Conservation (phyloP, 2,888 invertebrate species). For the Ormyrus nitidulus region DNA sequence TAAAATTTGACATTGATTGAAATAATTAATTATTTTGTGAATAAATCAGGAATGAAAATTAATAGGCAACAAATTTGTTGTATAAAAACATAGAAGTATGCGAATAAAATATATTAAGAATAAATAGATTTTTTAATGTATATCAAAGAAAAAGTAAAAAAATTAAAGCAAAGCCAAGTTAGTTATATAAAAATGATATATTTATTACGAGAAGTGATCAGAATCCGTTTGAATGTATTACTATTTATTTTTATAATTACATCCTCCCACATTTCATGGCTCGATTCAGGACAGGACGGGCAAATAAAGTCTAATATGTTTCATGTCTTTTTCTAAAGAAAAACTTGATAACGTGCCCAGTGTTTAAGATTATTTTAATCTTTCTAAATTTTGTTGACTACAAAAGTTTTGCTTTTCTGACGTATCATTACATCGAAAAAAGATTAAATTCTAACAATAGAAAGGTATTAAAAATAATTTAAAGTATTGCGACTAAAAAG, state of each 20-base stretch:
- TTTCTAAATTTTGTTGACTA: constrained; percentile 20
- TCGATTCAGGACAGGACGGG: constrained; percentile 40
- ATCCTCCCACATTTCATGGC: constrained; percentile 32
- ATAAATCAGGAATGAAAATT: too few species aligned
- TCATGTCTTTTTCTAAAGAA: constrained; percentile 37
- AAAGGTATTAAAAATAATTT: constrained; percentile 23
- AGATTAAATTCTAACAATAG: constrained; percentile 28
- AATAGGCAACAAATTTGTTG: too few species aligned
- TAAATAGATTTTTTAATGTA: too few species aligned
- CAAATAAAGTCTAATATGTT: constrained; percentile 47
- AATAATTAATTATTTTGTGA: too few species aligned
- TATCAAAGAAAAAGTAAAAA: constrained; percentile 3
- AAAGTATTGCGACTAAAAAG: constrained; percentile 20
- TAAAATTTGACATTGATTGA: too few species aligned
- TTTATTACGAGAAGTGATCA: constrained; percentile 50
- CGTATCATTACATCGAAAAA: constrained; percentile 22
- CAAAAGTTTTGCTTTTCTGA: constrained; percentile 24
- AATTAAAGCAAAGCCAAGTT: constrained; percentile 12
- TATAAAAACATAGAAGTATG: not conserved
- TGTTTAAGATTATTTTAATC: constrained; percentile 24
- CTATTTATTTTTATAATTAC: constrained; percentile 41
- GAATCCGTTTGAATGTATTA: constrained; percentile 44
- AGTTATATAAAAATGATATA: constrained; percentile 50
- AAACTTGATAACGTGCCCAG: constrained; percentile 47
- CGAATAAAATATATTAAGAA: not conserved